These are phyloP conservation scores for Pharmacophagus antenor DNA, from an alignment of 2,888 invertebrate genomes.

Conservation along the genomic window DNA sequence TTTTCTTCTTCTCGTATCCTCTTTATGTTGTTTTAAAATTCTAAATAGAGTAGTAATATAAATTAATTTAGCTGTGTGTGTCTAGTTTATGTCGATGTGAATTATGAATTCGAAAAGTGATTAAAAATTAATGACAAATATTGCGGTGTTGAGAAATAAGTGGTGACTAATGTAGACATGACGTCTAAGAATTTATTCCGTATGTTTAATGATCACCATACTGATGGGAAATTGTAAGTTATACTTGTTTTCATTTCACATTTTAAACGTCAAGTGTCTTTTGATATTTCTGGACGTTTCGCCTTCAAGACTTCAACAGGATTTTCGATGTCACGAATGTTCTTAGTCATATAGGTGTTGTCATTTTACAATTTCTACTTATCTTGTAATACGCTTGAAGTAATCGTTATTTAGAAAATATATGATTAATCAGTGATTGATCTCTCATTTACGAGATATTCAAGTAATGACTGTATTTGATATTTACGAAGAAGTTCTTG, in stretches of 20 bases:
- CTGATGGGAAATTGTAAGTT: constrained; percentile 78
- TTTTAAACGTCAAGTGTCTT: neutral
- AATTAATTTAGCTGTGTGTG: neutral
- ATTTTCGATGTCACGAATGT: neutral
- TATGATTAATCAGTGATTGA: neutral
- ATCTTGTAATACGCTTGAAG: neutral
- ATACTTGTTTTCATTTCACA: constrained; percentile 12
- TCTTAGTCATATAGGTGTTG: constrained; percentile 5
- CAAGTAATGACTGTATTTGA: neutral
- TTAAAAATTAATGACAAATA: neutral
- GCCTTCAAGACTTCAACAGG: neutral
- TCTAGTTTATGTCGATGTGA: constrained; percentile 37
- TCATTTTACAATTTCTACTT: neutral
- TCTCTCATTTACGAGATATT: neutral
- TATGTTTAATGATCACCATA: constrained; percentile 59
- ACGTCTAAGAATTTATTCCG: constrained; percentile 51
- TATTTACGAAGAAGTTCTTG: neutral
- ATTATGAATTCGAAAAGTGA: constrained; percentile 40
- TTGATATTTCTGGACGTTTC: neutral
- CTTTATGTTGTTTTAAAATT: neutral
- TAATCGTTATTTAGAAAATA: neutral
- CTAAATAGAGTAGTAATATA: too few species aligned
- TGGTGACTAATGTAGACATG: constrained; percentile 68
- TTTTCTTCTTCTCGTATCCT: neutral
- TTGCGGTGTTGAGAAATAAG: constrained; percentile 44